Percentiles rank a stretch among this genome's conserved stretches.
These are phyloP conservation scores for Bombus waltoni DNA, from an alignment of 1,140 invertebrate genomes.

Conservation along the genomic window DNA sequence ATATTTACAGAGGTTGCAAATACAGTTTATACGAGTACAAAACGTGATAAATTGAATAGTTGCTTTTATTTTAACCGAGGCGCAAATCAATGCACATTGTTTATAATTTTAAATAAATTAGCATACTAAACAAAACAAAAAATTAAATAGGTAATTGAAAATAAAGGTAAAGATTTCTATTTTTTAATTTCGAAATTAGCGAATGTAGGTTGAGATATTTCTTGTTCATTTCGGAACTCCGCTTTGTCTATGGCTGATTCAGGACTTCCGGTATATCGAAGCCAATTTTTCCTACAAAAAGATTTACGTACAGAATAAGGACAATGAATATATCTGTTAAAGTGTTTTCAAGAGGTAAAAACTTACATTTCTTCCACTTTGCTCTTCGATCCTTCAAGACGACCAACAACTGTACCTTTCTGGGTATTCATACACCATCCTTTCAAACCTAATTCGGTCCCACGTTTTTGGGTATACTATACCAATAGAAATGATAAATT, in stretches of 20 bases:
- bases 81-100: background rate
- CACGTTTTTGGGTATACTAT: slow-evolving; percentile 87
- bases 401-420: slow-evolving; percentile 88
- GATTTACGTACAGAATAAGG: slow-evolving; percentile 24
- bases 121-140: background rate
- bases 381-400: slow-evolving; percentile 85
- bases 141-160: background rate
- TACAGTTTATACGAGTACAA: too few species aligned
- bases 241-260: slow-evolving; percentile 86
- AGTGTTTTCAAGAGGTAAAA: background rate
- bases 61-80: background rate
- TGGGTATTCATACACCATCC: slow-evolving; percentile 92
- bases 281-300: slow-evolving; percentile 87
- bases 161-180: slow-evolving; percentile 24
- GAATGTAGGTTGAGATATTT: slow-evolving; percentile 74
- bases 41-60: background rate
- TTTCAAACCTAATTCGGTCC: slow-evolving; percentile 85
- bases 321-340: background rate
- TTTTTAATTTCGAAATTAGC: slow-evolving; percentile 68
- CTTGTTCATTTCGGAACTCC: slow-evolving; percentile 86
- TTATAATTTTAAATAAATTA: background rate
- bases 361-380: slow-evolving; percentile 88
- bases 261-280: slow-evolving; percentile 87
- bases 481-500: slow-evolving; percentile 36
- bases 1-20: too few species aligned